Evolutionary conservation across 2,888 invertebrate genomes (phyloP), one percentile per base, ranked within the genome.

Genomic region (Phortica okadai): DNA sequence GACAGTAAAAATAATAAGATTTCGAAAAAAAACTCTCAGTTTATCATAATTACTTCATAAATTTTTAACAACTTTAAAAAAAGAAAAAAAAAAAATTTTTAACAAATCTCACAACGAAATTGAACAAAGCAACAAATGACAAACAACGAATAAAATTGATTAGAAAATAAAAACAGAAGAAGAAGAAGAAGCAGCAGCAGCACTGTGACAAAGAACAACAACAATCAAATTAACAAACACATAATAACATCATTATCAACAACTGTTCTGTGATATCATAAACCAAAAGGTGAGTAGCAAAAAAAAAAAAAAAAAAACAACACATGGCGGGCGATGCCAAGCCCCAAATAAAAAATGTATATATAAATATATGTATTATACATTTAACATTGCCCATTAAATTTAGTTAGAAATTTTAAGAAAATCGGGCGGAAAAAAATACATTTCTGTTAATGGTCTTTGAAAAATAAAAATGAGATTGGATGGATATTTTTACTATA

Each of bases 261-360:
- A 82, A 85, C 82, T 86, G 85, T 86, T 86, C 85, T 86, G 85
- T 86, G 88, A 86, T 88, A 86, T 87, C 86, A 78, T 87, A 86
- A 86, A 89, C 84, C 87, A 88, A 82, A 89, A 85, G 84, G 88
- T 85, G 77, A 83, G 87, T 81, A 69, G 42, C 78, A 78, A 50
- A 76, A 41, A 33, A 56, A 64, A 25, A 4, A 78, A 78, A 50
- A 76, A 41, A 33, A 56, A 64, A 25, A 4, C 33, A 33, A 33
- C 4, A 33, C 33, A 33, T 33, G 33, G 33, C 1, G 33, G 4
- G 33, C 33, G 33, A 4, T 33, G 33, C 33, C 33, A 33, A 2
- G 33, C 33, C 33, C 33, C 33, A 33, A 2, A 4, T 33, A 33
- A 2, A 33, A 33, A 33, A 33, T 1, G 1, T 5, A 5, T 33